These are phyloP conservation scores for Eciton burchellii DNA, from an alignment of 1,140 invertebrate genomes.

Conservation along the genomic window DNA sequence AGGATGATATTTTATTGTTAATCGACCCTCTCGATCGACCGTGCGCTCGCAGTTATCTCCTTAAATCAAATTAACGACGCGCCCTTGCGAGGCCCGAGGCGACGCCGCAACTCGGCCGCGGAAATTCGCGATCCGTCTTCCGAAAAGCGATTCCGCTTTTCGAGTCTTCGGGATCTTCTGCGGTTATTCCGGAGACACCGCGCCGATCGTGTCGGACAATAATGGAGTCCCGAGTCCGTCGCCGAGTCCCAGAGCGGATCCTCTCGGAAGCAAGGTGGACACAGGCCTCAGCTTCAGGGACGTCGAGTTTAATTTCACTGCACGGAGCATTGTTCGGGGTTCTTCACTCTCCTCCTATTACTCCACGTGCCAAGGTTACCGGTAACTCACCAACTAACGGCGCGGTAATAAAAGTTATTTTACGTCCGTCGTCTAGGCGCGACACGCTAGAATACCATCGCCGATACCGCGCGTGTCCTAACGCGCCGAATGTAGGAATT, in stretches of 20 bases:
- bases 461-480: neutral
- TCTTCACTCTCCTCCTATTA: conserved; percentile 37
- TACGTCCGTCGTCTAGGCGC: conserved; percentile 59
- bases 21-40: conserved; percentile 35
- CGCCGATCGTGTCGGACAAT: conserved; percentile 1
- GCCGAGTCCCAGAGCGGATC: conserved; percentile 36
- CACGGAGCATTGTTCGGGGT: conserved; percentile 56
- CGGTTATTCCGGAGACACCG: neutral
- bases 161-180: conserved; percentile 20
- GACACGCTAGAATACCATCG: conserved; percentile 46
- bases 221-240: conserved; percentile 7
- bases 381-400: conserved; percentile 64
- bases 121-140: conserved; percentile 19
- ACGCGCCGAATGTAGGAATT: neutral
- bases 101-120: conserved; percentile 11
- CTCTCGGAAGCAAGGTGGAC: conserved; percentile 55
- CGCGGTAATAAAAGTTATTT: conserved; percentile 65
- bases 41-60: conserved; percentile 30
- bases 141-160: too few species aligned
- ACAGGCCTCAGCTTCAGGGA: conserved; percentile 57
- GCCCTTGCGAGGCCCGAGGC: conserved; percentile 9
- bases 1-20: conserved; percentile 55
- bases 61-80: conserved; percentile 57
- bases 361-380: conserved; percentile 68
- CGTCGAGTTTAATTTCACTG: conserved; percentile 56